Conservation (phyloP, 1,140 invertebrate species). For the Doryteuthis pealeii region DNA sequence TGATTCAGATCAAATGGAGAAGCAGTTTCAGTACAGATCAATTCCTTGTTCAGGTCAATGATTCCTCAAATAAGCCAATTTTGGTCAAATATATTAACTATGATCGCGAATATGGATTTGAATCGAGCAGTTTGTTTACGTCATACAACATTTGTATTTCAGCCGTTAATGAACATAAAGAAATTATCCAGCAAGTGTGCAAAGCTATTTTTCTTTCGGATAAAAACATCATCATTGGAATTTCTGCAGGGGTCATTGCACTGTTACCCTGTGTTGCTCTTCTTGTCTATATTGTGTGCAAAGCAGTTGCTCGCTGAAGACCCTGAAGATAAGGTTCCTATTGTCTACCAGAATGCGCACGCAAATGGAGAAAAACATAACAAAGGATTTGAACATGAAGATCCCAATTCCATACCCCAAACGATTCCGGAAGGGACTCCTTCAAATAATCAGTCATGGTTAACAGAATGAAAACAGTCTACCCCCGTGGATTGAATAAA, state of each 20-base stretch:
- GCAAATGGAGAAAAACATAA: background rate
- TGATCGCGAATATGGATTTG: background rate
- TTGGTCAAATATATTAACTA: background rate
- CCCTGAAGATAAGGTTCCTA: background rate
- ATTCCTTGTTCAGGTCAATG: background rate
- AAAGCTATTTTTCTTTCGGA: background rate
- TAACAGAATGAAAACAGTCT: too few relatives aligned
- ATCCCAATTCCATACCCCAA: too few relatives aligned
- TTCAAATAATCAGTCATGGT: too few relatives aligned
- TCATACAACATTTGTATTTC: conserved; percentile 22
- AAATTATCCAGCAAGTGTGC: conserved; percentile 13
- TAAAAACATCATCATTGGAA: conserved; percentile 32
- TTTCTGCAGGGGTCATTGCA: conserved; percentile 42
- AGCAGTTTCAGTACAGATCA: background rate
- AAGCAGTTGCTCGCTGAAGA: conserved; percentile 15
- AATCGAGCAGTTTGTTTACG: background rate
- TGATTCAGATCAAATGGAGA: background rate
- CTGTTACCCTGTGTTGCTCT: conserved; percentile 35
- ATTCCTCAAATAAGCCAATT: background rate
- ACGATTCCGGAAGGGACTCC: too few relatives aligned
- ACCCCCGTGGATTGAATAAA: too few relatives aligned
- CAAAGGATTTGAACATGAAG: background rate
- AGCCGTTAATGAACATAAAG: conserved; percentile 15
- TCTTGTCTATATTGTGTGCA: conserved; percentile 32
- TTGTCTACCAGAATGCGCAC: background rate